Evolutionary conservation across 2,797 vertebrate species (phyloP).

Genomic region (Gephyroberyx darwinii): DNA sequence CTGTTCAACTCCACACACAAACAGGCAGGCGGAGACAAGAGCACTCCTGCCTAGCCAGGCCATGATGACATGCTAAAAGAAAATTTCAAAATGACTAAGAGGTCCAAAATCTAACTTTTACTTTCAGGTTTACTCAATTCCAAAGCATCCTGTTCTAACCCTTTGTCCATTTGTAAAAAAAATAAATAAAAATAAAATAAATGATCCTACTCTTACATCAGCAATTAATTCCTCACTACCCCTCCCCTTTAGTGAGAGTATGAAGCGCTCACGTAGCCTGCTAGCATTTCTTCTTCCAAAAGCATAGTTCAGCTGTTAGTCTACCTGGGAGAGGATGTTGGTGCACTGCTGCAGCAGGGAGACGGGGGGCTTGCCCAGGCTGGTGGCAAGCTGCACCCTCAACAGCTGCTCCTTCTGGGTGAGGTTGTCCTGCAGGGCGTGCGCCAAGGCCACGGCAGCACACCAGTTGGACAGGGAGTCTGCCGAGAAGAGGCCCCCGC

Average conservation of each 20-base stretch:
- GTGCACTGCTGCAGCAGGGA: slow-evolving; percentile 98
- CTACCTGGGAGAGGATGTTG: slow-evolving; percentile 99
- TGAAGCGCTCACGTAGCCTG: neutral
- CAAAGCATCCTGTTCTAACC: slow-evolving; percentile 18
- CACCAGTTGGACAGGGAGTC: slow-evolving; percentile 99
- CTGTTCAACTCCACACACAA: slow-evolving; percentile 48
- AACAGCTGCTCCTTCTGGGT: slow-evolving; percentile 96
- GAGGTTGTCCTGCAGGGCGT: slow-evolving; percentile 94
- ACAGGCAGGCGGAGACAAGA: too few species aligned
- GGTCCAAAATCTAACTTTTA: too few species aligned
- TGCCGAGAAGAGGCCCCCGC: slow-evolving; percentile 94
- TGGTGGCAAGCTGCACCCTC: slow-evolving; percentile 95
- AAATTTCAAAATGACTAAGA: too few species aligned
- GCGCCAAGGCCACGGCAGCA: slow-evolving; percentile 94
- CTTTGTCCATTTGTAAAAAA: slow-evolving; percentile 21
- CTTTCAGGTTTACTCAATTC: slow-evolving; percentile 41
- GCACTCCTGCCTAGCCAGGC: too few species aligned
- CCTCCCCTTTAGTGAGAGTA: neutral
- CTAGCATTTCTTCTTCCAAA: neutral
- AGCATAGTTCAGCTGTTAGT: neutral
- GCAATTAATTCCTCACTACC: neutral
- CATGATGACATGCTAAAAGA: too few species aligned
- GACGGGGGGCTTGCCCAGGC: slow-evolving; percentile 95
- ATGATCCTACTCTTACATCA: slow-evolving; percentile 6
- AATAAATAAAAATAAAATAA: neutral